Base-by-base conservation (phyloP, 1,140 invertebrate genomes). In the Aphis gossypii region DNA sequence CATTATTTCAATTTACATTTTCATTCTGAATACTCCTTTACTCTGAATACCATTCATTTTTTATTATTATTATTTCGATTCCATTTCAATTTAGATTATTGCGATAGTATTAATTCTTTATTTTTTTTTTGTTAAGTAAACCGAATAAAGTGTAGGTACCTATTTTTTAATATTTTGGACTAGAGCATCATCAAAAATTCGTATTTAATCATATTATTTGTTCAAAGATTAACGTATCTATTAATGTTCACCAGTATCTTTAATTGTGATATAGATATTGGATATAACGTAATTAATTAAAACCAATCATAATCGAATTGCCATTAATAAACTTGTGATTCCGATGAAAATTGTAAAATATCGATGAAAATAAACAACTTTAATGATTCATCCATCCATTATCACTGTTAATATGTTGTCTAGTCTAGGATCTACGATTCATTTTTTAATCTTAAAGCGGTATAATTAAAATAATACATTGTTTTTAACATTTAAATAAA, bases 31-130 rank as follows among this genome's bases (percentile, higher is more conserved):
- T 14, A n/a, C 30, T 83, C 38, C 38, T 83, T 38, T 38, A 6
- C 35, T 38, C 82, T 18, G 20, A 83, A 23, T 23, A 41, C 20
- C 7, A 41, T 83, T 35, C 38, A 41, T 41, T 83, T 83, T 0
- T 84, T 83, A 38, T 83, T 83, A 76, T 76, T 76, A 76, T 83
- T 41, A 83, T 83, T 83, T 83, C 82, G 41, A 83, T 83, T 41
- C 82, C 35, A 86, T 86, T 86, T 86, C 41, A 44, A 86, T 44
- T 86, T 44, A 44, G 3, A 86, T 14, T 86, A 86, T 44, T 41
- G 23, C 11, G 41, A 35, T 83, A 23, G 9, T 83, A 83, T 83
- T 83, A 41, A 83, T 83, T 83, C 21, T 8, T 83, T 46, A 86
- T 86, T 86, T 86, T 23, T 44, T 86, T 46, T 86, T 84, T 44